Base-by-base conservation (phyloP, 2,888 invertebrate species). In the Apodemia mormo region DNA sequence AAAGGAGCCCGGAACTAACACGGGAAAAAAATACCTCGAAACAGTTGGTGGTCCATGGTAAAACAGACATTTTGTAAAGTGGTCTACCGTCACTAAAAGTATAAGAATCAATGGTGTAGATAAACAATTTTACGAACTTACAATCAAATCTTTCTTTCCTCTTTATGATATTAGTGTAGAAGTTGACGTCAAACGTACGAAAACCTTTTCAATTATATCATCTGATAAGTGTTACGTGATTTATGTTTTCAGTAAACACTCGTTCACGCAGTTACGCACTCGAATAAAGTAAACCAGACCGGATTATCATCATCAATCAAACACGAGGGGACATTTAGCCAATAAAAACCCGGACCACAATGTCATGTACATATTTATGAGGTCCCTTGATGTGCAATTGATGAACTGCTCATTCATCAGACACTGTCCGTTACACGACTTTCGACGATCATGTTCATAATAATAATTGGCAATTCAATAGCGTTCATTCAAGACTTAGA, bases 291-390 rank as follows among this genome's bases (percentile, higher is more conserved):
- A 81, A 86, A 87, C 88, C 88, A 87, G 88, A 78, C 79, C 78
- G 79, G 77, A 78, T 80, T 78, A 79, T 74, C 80, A 80, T 84
- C 79, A 80, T 81, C 79, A 79, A 82, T 82, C 82, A 79, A 76
- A 75, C 77, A 69, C 70, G 75, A 76, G 76, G 73, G 79, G 80
- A 73, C 77, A 76, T 79, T 77, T 77, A 81, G 81, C 82, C 80
- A 81, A 84, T 85, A 90, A 91, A 90, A 90, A 90, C 80, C 84
- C 87, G 86, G 84, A 85, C 86, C 85, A 89, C 83, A 68, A 58
- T 45, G 30, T 58, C 83, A 80, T 85, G 88, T 90, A 91, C 90
- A 92, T 92, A 91, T 92, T 92, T 92, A 91, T 91, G 89, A 91
- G 88, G 85, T 82, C 80, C 81, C 85, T 86, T 87, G 88, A 87